Percentiles rank a stretch among this genome's conserved stretches.
Conservation (phyloP, 2,797 vertebrate genomes). For the Cryptoblepharus egeriae region DNA sequence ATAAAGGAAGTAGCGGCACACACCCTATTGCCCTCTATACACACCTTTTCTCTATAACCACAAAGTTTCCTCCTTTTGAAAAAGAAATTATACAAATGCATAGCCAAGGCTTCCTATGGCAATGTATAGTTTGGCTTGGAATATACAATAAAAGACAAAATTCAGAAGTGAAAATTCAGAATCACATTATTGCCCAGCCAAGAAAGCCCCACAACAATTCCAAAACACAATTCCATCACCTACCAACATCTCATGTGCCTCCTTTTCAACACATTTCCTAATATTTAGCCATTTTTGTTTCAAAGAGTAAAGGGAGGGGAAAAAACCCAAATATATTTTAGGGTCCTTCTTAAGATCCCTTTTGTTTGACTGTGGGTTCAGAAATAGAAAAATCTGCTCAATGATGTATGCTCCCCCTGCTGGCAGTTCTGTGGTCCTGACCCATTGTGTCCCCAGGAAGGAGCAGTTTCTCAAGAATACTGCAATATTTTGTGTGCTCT, state of each 20-base stretch:
- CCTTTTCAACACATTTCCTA: not conserved
- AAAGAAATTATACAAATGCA: not conserved
- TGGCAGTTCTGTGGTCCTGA: not conserved
- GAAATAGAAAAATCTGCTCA: not conserved
- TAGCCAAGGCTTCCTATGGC: not conserved
- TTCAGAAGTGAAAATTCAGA: not conserved
- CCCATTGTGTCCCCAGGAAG: not conserved
- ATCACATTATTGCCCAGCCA: not conserved
- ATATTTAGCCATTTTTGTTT: not conserved
- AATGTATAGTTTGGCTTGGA: not conserved
- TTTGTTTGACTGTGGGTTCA: not conserved
- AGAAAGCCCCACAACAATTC: not conserved
- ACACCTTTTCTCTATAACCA: not conserved
- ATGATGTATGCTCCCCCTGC: not conserved
- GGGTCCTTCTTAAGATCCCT: not conserved
- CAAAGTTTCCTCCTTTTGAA: not conserved
- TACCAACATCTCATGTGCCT: not conserved
- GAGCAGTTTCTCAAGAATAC: not conserved
- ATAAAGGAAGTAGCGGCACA: constrained; percentile 24
- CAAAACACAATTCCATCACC: not conserved
- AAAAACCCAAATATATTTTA: not conserved
- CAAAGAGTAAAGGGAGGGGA: not conserved
- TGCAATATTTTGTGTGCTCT: no score
- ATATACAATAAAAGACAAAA: not conserved
- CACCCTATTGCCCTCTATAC: not conserved